phyloP scores from a whole-genome alignment of 2,888 invertebrate species.

The Acleris literana region DNA sequence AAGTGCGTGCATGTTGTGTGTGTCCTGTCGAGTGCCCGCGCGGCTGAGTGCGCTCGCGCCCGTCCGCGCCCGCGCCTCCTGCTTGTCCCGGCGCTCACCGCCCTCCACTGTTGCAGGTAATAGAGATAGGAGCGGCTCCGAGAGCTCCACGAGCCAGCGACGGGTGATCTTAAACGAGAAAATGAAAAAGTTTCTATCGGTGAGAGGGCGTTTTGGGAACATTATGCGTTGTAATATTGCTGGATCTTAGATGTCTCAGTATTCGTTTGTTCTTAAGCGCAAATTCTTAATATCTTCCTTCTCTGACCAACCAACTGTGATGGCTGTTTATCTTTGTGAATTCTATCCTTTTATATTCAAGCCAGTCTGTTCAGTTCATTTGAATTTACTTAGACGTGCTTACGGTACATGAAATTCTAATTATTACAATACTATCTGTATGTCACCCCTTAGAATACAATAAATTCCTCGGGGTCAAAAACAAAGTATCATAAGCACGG shows the following conservation, averaged over 20 bases:
- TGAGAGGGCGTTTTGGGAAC: conserved; percentile 83
- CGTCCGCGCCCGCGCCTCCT: conserved; percentile 63
- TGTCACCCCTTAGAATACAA: too few relatives aligned
- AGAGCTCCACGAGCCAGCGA: conserved; percentile 89
- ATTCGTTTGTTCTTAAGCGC: conserved; percentile 59
- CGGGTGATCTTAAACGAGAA: conserved; percentile 95
- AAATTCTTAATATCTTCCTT: conserved; percentile 61
- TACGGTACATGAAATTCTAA: conserved; percentile 1
- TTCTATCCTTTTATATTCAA: conserved; percentile 39
- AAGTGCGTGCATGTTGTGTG: conserved; percentile 36
- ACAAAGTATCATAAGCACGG: conserved; percentile 22
- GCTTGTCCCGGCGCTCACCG: conserved; percentile 59
- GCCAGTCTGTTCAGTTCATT: conserved; percentile 29
- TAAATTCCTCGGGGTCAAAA: background rate
- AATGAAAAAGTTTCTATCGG: conserved; percentile 97
- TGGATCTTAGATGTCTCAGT: conserved; percentile 73
- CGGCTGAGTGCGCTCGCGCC: conserved; percentile 37
- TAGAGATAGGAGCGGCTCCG: conserved; percentile 86
- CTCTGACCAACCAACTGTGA: conserved; percentile 70
- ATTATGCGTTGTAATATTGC: conserved; percentile 72
- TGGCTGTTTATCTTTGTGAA: conserved; percentile 62
- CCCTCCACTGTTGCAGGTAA: conserved; percentile 81
- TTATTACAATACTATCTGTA: background rate
- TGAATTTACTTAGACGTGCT: conserved; percentile 23
- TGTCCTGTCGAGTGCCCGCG: conserved; percentile 38